Percentiles rank a stretch among this genome's conserved stretches.
These are phyloP conservation scores for Armadillidium nasatum DNA, from an alignment of 1,140 invertebrate species.

Conservation along the genomic window DNA sequence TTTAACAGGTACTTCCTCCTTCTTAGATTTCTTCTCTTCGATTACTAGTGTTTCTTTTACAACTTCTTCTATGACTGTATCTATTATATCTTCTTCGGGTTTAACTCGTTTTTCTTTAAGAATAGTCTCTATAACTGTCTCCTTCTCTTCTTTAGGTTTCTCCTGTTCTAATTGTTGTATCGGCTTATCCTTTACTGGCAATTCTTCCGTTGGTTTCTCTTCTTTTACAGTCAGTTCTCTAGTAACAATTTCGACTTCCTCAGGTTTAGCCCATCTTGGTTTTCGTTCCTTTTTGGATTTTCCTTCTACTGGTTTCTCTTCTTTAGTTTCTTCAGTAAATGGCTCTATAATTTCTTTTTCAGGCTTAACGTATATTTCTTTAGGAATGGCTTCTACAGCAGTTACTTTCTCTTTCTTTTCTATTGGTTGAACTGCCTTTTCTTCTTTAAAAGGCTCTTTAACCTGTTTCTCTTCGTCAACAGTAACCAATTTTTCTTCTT, in stretches of 20 bases:
- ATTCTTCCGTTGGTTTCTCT: too few species aligned
- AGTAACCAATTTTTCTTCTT: neutral
- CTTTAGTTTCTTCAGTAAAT: neutral
- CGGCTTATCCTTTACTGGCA: too few species aligned
- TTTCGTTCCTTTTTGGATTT: neutral
- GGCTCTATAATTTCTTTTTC: neutral
- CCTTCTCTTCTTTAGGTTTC: neutral
- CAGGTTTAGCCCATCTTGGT: neutral
- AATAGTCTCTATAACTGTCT: neutral
- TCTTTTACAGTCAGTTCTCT: neutral
- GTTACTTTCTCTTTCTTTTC: neutral
- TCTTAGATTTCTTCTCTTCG: neutral
- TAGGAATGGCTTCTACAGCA: neutral
- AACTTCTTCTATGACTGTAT: neutral
- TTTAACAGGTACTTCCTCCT: conserved; percentile 22
- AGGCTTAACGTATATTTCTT: too few species aligned
- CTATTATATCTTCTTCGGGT: neutral
- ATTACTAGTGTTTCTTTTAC: too few species aligned
- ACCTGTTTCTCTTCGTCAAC: too few species aligned
- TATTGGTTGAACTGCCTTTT: neutral
- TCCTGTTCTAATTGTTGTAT: too few species aligned
- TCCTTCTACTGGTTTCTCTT: neutral
- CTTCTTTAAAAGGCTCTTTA: neutral
- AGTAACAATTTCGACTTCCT: neutral
- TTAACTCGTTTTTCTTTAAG: neutral